Percentiles rank a stretch among this genome's conserved stretches.
Evolutionary conservation across 2,888 invertebrate species (phyloP).

Genomic region (Troides helena): DNA sequence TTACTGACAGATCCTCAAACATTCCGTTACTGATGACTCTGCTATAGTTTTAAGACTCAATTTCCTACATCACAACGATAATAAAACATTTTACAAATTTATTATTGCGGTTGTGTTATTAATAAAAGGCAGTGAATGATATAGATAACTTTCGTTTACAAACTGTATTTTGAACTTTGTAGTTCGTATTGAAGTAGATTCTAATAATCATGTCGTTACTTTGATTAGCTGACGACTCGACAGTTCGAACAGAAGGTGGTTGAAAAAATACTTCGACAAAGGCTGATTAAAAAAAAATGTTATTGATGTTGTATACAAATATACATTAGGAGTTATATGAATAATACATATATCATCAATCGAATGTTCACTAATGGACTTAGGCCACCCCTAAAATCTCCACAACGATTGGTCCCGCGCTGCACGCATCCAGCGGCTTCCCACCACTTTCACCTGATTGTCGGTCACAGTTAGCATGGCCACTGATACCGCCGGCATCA

Average conservation of each 20-base stretch:
- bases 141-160: neutral
- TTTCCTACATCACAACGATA: slow-evolving; percentile 3
- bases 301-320: neutral
- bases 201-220: slow-evolving; percentile 27
- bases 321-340: too few species aligned
- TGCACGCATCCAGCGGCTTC: too few species aligned
- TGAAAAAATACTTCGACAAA: slow-evolving; percentile 26
- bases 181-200: slow-evolving; percentile 12
- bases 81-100: slow-evolving; percentile 12
- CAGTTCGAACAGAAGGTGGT: slow-evolving; percentile 28
- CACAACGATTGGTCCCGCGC: too few species aligned
- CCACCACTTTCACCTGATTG: too few species aligned
- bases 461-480: too few species aligned
- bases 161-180: neutral
- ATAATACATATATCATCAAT: too few species aligned
- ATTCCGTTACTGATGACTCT: slow-evolving; percentile 4
- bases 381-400: too few species aligned
- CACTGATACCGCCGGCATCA: too few species aligned
- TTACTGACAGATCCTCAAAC: slow-evolving; percentile 1
- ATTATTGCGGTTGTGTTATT: slow-evolving; percentile 3
- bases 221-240: slow-evolving; percentile 26
- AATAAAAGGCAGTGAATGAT: neutral
- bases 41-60: slow-evolving; percentile 13
- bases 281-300: neutral
- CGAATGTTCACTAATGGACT: too few species aligned